Conservation (phyloP, 2,113 vertebrate species). For the Psephotus haematonotus region DNA sequence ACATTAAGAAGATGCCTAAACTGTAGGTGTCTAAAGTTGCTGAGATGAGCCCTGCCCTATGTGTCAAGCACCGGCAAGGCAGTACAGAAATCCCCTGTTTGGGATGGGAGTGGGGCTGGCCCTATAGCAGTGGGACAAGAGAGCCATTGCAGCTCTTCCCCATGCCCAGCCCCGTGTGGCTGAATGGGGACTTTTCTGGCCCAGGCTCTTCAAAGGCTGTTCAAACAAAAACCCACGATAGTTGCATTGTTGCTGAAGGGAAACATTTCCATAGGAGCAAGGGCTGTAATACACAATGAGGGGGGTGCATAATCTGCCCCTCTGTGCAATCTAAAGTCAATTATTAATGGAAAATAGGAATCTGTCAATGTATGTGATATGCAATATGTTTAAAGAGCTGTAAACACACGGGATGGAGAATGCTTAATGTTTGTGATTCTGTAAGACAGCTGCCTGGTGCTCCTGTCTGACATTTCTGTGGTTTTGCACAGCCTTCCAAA, state of each 20-base stretch:
- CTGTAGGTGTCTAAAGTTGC: not conserved
- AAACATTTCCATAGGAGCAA: not conserved
- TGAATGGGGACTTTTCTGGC: not conserved
- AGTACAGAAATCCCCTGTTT: not conserved
- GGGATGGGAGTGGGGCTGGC: not conserved
- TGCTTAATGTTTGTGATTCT: not conserved
- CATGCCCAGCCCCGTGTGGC: not conserved
- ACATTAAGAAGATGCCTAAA: not conserved
- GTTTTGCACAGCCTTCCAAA: not conserved
- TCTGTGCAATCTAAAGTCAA: not conserved
- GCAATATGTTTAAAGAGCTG: not conserved
- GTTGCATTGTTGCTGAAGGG: not conserved
- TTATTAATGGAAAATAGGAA: not conserved
- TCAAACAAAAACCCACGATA: not conserved
- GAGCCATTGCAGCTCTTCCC: not conserved
- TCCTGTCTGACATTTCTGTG: not conserved
- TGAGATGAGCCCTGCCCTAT: not conserved
- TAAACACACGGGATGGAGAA: not conserved
- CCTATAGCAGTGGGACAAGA: not conserved
- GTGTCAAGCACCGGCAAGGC: rapidly evolving
- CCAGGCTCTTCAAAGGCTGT: not conserved
- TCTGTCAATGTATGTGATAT: not conserved
- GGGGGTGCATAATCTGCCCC: not conserved
- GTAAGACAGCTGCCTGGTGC: not conserved
- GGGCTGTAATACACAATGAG: not conserved